Percentiles rank a stretch among this genome's conserved stretches.
phyloP scores from a whole-genome alignment of 2,797 vertebrate genomes.

The Miichthys miiuy region DNA sequence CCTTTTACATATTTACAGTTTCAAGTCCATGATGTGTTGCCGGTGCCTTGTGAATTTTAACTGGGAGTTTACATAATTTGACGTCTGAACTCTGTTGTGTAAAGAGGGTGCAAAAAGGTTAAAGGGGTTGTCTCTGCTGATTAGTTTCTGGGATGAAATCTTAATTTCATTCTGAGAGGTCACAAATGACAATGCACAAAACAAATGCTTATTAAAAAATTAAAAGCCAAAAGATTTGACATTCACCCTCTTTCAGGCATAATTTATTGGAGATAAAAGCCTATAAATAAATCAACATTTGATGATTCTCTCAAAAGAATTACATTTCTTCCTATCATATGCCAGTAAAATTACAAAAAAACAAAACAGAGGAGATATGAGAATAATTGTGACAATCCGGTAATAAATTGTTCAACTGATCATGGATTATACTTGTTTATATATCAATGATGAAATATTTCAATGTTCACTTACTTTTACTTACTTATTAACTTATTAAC shows the following conservation, averaged over 20 bases:
- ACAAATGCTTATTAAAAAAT: not conserved
- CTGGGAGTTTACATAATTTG: not conserved
- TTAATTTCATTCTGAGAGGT: not conserved
- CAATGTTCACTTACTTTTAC: not conserved
- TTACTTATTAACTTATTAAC: no score
- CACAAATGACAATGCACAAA: not conserved
- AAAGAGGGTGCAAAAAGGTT: not conserved
- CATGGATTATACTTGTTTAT: not conserved
- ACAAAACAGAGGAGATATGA: not conserved
- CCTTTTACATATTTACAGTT: not conserved
- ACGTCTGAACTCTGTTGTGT: not conserved
- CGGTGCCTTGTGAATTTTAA: not conserved
- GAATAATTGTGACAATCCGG: not conserved
- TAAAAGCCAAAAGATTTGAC: conserved; percentile 6
- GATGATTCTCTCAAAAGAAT: not conserved
- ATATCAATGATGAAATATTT: not conserved
- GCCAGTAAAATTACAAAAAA: not conserved
- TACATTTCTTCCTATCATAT: not conserved
- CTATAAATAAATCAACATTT: not conserved
- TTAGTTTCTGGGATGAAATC: not conserved
- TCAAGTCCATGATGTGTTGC: not conserved
- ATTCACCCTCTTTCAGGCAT: not conserved
- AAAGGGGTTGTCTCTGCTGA: not conserved
- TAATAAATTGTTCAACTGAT: not conserved
- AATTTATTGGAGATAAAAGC: not conserved